Conservation (phyloP, 2,797 vertebrate genomes). For the Odontamblyopus rebecca region DNA sequence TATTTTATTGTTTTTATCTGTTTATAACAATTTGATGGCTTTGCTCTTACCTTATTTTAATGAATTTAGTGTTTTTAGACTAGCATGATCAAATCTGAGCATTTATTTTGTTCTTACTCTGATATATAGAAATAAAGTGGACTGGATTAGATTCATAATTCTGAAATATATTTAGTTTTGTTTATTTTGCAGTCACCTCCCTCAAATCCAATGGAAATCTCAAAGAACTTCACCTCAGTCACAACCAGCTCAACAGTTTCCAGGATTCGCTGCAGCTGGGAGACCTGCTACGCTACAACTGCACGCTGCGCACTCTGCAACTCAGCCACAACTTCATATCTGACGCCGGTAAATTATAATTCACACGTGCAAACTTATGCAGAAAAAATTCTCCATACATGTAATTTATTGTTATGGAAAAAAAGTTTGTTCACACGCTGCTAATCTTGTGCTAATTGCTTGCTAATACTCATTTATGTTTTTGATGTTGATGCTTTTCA, state of each 20-base stretch:
- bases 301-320: slow-evolving; percentile 66
- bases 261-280: slow-evolving; percentile 79
- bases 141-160: too few species aligned
- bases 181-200: slow-evolving; percentile 56
- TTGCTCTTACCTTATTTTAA: too few species aligned
- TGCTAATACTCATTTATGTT: background rate
- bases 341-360: slow-evolving; percentile 64
- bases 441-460: background rate
- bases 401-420: background rate
- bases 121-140: too few species aligned
- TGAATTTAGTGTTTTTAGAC: too few species aligned
- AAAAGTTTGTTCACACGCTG: too few species aligned
- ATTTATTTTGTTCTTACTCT: too few species aligned
- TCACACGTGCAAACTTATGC: background rate
- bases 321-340: slow-evolving; percentile 71
- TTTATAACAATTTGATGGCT: too few species aligned
- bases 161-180: background rate
- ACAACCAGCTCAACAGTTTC: slow-evolving; percentile 77
- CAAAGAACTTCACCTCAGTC: slow-evolving; percentile 71
- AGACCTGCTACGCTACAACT: slow-evolving; percentile 75
- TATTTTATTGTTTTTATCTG: too few species aligned
- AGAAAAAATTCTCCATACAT: background rate
- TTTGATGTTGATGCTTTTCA: too few species aligned
- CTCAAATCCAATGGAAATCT: slow-evolving; percentile 71
- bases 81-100: too few species aligned